A percentile compares a stretch with the other conserved stretches of the same genome.
These are phyloP conservation scores for Phrynocephalus versicolor DNA, from an alignment of 2,113 vertebrate species.

Conservation along the genomic window DNA sequence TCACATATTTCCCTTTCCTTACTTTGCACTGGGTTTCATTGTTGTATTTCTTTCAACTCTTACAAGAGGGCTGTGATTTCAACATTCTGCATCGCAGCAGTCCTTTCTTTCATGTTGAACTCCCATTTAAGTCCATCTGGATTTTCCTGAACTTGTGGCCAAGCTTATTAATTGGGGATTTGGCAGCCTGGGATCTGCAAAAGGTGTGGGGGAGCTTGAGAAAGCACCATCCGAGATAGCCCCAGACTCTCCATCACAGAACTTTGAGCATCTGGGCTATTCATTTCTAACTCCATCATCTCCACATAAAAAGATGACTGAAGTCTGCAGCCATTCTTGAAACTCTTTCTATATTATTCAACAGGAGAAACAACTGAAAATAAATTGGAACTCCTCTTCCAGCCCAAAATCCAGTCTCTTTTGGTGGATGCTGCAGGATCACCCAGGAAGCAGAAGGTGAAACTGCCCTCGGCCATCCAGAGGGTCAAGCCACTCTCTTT, in stretches of 20 bases:
- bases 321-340: neutral
- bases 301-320: neutral
- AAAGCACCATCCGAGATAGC: neutral
- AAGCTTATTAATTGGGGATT: no score
- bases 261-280: neutral
- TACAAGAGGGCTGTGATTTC: no score
- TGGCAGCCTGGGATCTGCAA: no score
- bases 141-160: no score
- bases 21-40: no score
- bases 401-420: constrained; percentile 58
- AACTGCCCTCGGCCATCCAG: constrained; percentile 75
- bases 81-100: no score
- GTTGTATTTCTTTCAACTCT: no score
- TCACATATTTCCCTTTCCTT: no score
- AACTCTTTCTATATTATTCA: constrained; percentile 40
- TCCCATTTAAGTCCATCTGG: no score
- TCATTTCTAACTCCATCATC: neutral
- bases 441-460: constrained; percentile 76
- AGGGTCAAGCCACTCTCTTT: constrained; percentile 70
- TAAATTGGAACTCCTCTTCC: neutral
- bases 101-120: no score
- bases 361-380: constrained; percentile 16
- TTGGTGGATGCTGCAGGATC: constrained; percentile 76
- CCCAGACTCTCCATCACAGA: neutral
- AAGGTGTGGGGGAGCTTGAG: no score